A percentile compares a stretch with the other conserved stretches of the same genome.
Conservation (phyloP, 2,888 invertebrate genomes). For the Drosophila flavopinicola region DNA sequence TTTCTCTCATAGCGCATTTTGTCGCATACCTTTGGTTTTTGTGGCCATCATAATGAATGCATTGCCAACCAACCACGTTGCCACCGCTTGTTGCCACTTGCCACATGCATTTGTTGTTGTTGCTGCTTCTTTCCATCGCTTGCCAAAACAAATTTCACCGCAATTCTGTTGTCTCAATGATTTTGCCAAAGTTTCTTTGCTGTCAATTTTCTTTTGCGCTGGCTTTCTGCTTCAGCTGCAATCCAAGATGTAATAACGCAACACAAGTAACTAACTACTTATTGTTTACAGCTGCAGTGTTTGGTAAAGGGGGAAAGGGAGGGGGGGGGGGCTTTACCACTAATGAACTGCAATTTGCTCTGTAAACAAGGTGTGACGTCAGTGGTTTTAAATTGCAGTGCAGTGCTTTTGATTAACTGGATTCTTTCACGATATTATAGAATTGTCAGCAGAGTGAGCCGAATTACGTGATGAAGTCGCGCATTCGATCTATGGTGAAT, state of each 20-base stretch:
- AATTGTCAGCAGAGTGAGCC: neutral
- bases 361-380: neutral
- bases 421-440: constrained; percentile 9
- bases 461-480: constrained; percentile 1
- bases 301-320: no score
- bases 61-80: constrained; percentile 25
- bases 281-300: constrained; percentile 2
- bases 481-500: neutral
- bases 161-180: constrained; percentile 57
- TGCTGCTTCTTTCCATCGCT: neutral
- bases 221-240: constrained; percentile 11
- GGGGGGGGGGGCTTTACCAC: neutral
- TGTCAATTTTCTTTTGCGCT: constrained; percentile 38
- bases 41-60: constrained; percentile 63
- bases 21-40: constrained; percentile 71
- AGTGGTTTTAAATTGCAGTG: neutral
- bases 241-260: constrained; percentile 26
- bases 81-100: constrained; percentile 33
- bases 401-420: neutral
- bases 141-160: constrained; percentile 57
- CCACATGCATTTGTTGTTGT: constrained; percentile 10
- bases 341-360: constrained; percentile 15
- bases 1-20: constrained; percentile 31
- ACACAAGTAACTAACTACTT: constrained; percentile 9
- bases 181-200: constrained; percentile 28